Conservation (phyloP, 2,113 vertebrate genomes). For the Verasper variegatus region DNA sequence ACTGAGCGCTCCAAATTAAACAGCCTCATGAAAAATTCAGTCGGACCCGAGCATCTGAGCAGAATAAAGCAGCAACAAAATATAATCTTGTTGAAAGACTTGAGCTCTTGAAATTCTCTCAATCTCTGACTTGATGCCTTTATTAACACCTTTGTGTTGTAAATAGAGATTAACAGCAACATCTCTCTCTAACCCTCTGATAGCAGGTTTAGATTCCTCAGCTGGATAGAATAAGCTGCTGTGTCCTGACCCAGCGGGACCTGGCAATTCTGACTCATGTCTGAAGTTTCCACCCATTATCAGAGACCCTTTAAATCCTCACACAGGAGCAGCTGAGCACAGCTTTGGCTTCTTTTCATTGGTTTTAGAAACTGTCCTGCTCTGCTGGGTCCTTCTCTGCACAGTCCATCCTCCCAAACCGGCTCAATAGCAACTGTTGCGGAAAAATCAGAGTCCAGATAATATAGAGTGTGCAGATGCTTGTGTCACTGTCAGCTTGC, state of each 20-base stretch:
- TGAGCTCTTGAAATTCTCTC: constrained; percentile 11
- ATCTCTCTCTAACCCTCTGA: constrained; percentile 2
- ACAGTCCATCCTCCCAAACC: background rate
- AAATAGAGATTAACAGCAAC: background rate
- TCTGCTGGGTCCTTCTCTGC: constrained; percentile 25
- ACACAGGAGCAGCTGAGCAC: constrained; percentile 36
- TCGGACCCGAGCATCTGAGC: constrained; percentile 9
- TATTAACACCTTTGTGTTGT: constrained; percentile 15
- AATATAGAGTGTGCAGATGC: constrained; percentile 42
- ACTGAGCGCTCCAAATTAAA: constrained; percentile 35
- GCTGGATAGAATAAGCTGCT: constrained; percentile 1
- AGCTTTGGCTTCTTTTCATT: constrained; percentile 24
- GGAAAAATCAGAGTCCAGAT: constrained; percentile 29
- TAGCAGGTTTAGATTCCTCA: constrained; percentile 9
- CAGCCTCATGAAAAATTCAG: constrained; percentile 47
- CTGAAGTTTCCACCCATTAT: constrained; percentile 35
- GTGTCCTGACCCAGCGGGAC: constrained; percentile 15
- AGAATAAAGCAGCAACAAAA: constrained; percentile 24
- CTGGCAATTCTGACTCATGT: constrained; percentile 40
- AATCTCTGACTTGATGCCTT: background rate
- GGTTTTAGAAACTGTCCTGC: constrained; percentile 12
- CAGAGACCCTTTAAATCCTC: constrained; percentile 40
- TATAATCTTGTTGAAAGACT: constrained; percentile 7
- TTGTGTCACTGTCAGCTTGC: constrained; percentile 41
- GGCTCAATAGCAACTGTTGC: constrained; percentile 3